Conservation (phyloP, 2,113 vertebrate genomes). For the Prochilodus magdalenae region DNA sequence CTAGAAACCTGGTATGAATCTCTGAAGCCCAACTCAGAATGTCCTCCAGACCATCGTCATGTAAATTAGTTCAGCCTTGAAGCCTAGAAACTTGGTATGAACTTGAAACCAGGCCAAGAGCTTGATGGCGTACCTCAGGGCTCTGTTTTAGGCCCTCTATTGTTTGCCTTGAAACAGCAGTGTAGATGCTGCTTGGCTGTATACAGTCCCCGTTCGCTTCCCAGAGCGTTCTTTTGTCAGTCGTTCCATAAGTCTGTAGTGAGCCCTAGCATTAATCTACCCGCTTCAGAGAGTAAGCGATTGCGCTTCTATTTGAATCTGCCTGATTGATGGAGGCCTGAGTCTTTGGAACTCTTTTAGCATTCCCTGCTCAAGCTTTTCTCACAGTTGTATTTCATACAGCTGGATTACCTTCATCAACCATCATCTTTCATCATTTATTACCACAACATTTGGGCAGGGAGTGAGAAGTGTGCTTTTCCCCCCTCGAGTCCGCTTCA, state of each 20-base stretch:
- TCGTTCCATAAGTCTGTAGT: not conserved
- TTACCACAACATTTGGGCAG: not conserved
- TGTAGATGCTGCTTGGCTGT: not conserved
- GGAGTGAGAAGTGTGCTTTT: not conserved
- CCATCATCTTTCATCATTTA: not conserved
- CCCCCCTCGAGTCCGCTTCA: no score
- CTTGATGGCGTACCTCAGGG: conserved; percentile 16
- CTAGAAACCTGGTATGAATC: no score
- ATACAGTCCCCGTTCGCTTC: not conserved
- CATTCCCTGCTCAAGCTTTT: not conserved
- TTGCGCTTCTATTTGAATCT: not conserved
- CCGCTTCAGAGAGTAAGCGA: not conserved
- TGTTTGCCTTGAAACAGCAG: conserved; percentile 4
- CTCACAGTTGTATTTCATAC: not conserved
- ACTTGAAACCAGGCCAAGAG: not conserved
- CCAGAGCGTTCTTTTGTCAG: no score
- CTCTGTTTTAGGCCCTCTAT: not conserved
- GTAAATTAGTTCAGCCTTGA: no score
- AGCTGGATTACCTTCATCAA: not conserved
- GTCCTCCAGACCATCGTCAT: no score
- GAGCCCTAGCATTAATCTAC: not conserved
- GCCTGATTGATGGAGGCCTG: not conserved
- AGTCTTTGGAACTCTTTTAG: not conserved
- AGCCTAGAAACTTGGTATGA: no score
- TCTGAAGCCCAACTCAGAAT: no score